Base-by-base conservation (phyloP, 2,888 invertebrate species). In the Dryobota labecula region DNA sequence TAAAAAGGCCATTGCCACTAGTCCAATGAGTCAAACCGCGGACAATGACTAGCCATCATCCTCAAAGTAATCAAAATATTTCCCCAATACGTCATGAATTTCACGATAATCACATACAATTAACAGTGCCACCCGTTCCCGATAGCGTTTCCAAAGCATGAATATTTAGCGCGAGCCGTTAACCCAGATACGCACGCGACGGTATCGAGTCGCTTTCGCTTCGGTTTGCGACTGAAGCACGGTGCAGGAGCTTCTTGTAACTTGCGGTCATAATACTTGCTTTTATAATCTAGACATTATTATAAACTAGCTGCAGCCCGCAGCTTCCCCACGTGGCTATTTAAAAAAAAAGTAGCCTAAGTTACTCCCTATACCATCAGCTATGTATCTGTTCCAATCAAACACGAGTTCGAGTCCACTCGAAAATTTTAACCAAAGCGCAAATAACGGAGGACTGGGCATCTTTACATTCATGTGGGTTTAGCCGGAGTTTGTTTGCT, bases 141-240 rank as follows among this genome's bases (percentile, higher is more conserved):
- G 38, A 70, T 65, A 58, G 70, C 64, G 57, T 82, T 82, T 68
- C 45, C 47, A 73, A 70, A 54, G 45, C 61, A 77, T 78, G 73
- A 78, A 80, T 80, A 82, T 82, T 82, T 68, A 80, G 70, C 58
- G 53, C 30, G 41, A 8, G 30, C 36, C 60, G 67, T 82, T 80
- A 78, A 82, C 80, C 80, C 65, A 80, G 67, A 78, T 80, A 82
- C 53, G 54, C 78, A 80, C 78, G 82, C 73, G 73, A 76, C 30
- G 45, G 18, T 58, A 65, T 70, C 66, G 73, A 51, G 73, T 67
- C 36, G 63, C 33, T 47, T 57, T 63, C 24, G n/a, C 27, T 63
- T 49, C 36, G 18, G 54, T 27, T 33, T 1, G 30, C 24, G 0
- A n/a, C 24, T 30, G 49, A 63, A 73, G 36, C 30, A 27, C 8